Conservation (phyloP, 2,888 invertebrate species). For the Nomada flava region DNA sequence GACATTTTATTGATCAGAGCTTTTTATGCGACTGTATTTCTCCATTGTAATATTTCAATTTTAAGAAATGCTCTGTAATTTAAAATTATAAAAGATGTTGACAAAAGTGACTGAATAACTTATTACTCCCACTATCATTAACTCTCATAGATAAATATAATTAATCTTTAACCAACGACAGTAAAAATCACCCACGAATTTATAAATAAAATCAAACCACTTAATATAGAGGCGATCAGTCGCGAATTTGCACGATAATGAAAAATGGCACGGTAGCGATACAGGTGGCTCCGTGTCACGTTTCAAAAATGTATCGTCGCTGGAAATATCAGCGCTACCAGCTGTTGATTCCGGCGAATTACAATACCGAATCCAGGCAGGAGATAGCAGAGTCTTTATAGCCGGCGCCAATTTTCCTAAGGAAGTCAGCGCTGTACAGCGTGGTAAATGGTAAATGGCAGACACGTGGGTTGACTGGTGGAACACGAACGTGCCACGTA, state of each 20-base stretch:
- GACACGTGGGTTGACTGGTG: slow-evolving; percentile 53
- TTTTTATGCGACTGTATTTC: no score
- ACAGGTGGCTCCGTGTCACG: background rate
- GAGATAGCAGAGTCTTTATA: slow-evolving; percentile 23
- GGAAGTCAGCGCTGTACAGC: slow-evolving; percentile 3
- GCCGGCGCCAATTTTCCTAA: slow-evolving; percentile 51
- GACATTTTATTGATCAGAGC: no score
- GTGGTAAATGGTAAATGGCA: slow-evolving; percentile 55
- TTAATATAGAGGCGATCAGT: no score
- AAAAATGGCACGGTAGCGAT: background rate
- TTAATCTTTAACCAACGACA: no score
- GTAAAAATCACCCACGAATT: no score
- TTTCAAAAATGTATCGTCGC: slow-evolving; percentile 42
- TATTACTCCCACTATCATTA: no score
- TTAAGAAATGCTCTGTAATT: no score
- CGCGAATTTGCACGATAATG: background rate
- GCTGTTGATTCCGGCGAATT: slow-evolving; percentile 21
- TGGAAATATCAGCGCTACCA: slow-evolving; percentile 27
- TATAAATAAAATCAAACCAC: no score
- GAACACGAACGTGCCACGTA: slow-evolving; percentile 54
- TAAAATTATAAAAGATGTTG: no score
- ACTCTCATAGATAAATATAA: no score
- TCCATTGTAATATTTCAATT: no score
- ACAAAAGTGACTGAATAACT: no score
- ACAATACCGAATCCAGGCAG: slow-evolving; percentile 16